A percentile compares a stretch with the other conserved stretches of the same genome.
Evolutionary conservation across 2,888 invertebrate species (phyloP).

Genomic region (Steinernema scapterisci): DNA sequence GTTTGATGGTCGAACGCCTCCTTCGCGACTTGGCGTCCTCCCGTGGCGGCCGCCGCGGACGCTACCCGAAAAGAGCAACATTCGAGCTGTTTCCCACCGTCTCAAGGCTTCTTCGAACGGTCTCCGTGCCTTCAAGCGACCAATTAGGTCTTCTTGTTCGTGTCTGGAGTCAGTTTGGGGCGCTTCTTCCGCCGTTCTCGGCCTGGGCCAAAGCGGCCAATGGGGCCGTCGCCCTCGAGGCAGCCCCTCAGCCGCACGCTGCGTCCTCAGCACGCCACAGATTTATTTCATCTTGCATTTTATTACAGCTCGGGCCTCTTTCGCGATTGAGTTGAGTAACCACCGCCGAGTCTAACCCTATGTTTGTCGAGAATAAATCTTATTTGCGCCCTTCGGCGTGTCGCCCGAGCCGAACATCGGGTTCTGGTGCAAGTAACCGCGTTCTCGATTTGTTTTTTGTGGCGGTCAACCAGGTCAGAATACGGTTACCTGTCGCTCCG

Average conservation of each 20-base stretch:
- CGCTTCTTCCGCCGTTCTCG: background rate
- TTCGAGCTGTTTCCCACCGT: background rate
- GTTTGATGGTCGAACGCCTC: conserved; percentile 28
- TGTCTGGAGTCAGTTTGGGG: background rate
- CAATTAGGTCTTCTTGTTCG: background rate
- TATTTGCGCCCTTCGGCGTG: background rate
- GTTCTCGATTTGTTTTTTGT: conserved; percentile 23
- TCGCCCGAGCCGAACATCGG: background rate
- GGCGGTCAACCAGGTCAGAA: conserved; percentile 15
- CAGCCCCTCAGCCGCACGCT: background rate
- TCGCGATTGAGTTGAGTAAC: background rate
- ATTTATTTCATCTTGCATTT: conserved; percentile 22
- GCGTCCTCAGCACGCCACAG: background rate
- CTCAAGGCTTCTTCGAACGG: background rate
- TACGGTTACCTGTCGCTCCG: background rate
- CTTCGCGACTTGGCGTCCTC: background rate
- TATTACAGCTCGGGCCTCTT: conserved; percentile 5
- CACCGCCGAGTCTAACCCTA: background rate
- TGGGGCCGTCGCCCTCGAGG: no score
- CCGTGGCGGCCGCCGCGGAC: background rate
- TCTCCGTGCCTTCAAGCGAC: background rate
- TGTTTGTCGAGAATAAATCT: background rate
- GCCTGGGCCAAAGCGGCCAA: background rate
- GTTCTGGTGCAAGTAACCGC: background rate
- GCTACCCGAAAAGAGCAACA: background rate